Evolutionary conservation across 2,113 vertebrate genomes (phyloP), one percentile per base, ranked within the genome.

Genomic region (Agapornis roseicollis): DNA sequence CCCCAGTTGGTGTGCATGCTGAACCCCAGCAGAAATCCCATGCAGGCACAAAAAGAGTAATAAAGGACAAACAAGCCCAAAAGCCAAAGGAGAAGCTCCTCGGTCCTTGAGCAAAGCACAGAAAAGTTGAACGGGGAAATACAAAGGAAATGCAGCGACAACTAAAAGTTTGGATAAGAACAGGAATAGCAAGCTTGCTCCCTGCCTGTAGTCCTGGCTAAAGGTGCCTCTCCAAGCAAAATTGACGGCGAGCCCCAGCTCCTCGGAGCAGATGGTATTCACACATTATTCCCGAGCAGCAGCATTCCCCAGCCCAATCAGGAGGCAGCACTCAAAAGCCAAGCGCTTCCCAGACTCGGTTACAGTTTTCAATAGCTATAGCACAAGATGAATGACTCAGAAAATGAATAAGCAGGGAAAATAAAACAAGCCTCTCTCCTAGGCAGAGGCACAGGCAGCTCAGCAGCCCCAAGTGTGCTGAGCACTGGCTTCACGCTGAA

Each of bases 291-390:
- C 94, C 96, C 97, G 20, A 98, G 97, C 97, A 95, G 97, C 98
- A 98, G 98, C 98, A 98, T 98, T 98, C 96, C 97, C 93, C 58
- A 81, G 92, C 8, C 98, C 98, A 98, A 98, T 98, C 97, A 94
- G 97, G 97, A 91, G 87, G 82, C 87, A 94, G 96, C 94, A 91
- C 97, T 98, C 91, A 96, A 98, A 94, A 96, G 94, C 94, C 94
- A 88, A 92, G 94, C 82, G 91, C 96, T 97, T 94, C 93, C 93
- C 96, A 93, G 97, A 90, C 96, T 94, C 82, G 46, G 96, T 81
- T 96, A 92, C 96, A 97, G 95, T 96, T 95, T 93, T 96, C 96
- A 95, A 96, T 95, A 97, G 95, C 96, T 97, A 65, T 27, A 96
- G 92, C 96, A 79, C 90, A 94, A 97, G 96, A 97, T 97, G 97